phyloP scores from a whole-genome alignment of 2,113 vertebrate species.

The Microtus pennsylvanicus region DNA sequence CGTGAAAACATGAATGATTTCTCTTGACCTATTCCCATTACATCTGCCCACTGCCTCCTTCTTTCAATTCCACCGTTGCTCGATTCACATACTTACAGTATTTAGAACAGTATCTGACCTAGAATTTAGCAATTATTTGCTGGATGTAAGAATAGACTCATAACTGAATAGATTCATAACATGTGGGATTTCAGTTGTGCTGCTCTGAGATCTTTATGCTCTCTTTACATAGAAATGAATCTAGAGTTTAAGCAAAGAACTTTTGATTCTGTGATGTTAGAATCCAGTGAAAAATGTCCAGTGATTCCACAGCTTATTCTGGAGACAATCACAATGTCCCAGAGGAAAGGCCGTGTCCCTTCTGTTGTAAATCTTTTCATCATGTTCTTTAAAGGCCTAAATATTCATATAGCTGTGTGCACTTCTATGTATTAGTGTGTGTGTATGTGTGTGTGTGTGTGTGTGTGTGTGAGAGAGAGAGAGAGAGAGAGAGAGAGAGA shows the following conservation, averaged over 20 bases:
- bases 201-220: background rate
- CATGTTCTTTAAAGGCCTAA: background rate
- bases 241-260: background rate
- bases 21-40: accelerated
- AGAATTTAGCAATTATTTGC: background rate
- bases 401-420: background rate
- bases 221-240: background rate
- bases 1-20: background rate
- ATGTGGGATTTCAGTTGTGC: background rate
- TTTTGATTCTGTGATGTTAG: slow-evolving; percentile 13
- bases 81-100: background rate
- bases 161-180: background rate
- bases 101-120: background rate
- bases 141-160: background rate
- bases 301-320: background rate
- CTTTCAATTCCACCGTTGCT: background rate
- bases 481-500: background rate
- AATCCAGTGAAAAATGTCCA: slow-evolving; percentile 33
- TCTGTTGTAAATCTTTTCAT: background rate
- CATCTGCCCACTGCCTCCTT: accelerated
- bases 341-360: background rate
- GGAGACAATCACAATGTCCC: background rate
- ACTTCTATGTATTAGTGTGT: background rate
- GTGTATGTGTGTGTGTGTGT: background rate
- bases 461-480: background rate